Percentiles rank a stretch among this genome's conserved stretches.
These are phyloP conservation scores for Pterostichus madidus DNA, from an alignment of 2,888 invertebrate species.

Conservation along the genomic window DNA sequence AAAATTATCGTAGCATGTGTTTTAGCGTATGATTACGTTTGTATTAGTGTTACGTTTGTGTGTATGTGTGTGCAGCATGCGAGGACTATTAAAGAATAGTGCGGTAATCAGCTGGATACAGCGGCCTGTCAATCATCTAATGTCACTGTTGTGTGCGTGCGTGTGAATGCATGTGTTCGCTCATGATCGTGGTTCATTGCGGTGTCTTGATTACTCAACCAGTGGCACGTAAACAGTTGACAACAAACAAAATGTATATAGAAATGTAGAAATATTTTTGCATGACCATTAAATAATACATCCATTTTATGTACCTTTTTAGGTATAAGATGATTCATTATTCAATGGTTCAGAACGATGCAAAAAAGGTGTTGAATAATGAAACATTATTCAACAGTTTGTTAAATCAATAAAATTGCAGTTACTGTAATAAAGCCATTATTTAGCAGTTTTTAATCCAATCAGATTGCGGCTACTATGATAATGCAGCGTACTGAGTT, in stretches of 20 bases:
- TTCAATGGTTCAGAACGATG: too few species aligned
- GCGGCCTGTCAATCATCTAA: constrained; percentile 51
- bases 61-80: constrained; percentile 29
- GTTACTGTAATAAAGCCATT: too few species aligned
- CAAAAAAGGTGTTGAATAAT: too few species aligned
- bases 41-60: neutral
- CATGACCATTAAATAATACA: too few species aligned
- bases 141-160: constrained; percentile 40
- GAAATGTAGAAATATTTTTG: too few species aligned
- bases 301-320: too few species aligned
- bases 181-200: constrained; percentile 27
- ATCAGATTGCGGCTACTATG: too few species aligned
- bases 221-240: neutral
- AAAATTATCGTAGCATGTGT: constrained; percentile 19
- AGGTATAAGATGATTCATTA: too few species aligned
- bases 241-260: neutral
- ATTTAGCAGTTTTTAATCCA: too few species aligned
- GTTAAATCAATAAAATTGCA: too few species aligned
- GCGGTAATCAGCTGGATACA: constrained; percentile 55
- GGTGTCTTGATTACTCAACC: constrained; percentile 38
- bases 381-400: too few species aligned
- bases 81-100: constrained; percentile 50
- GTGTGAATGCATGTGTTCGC: neutral
- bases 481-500: too few species aligned
- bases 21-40: constrained; percentile 19